phyloP scores from a whole-genome alignment of 2,113 vertebrate species.

The Semicossyphus pulcher region DNA sequence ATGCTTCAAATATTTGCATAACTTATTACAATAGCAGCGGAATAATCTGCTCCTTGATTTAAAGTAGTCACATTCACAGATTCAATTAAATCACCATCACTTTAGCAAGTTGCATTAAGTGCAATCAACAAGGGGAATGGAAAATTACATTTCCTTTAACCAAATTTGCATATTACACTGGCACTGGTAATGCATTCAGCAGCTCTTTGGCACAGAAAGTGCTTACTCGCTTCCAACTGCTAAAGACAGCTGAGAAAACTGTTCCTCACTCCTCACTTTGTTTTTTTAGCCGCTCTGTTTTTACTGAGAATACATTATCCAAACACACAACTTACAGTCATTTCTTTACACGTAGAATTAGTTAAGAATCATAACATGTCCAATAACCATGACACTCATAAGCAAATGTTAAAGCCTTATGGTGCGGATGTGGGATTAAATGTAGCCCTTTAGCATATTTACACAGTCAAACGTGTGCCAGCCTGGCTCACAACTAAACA shows the following conservation, averaged over 20 bases:
- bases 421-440: constrained; percentile 15
- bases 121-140: constrained; percentile 69
- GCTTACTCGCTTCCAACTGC: constrained; percentile 58
- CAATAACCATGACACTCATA: background rate
- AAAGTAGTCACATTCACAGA: constrained; percentile 67
- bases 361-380: constrained; percentile 9
- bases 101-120: constrained; percentile 70
- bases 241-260: constrained; percentile 61
- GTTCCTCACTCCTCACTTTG: constrained; percentile 2
- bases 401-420: constrained; percentile 1
- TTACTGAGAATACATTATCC: constrained; percentile 26
- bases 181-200: constrained; percentile 53
- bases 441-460: background rate
- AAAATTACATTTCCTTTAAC: constrained; percentile 73
- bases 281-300: constrained; percentile 20
- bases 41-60: constrained; percentile 72
- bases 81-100: constrained; percentile 75
- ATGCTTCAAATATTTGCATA: constrained; percentile 72
- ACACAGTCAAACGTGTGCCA: background rate
- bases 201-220: constrained; percentile 56
- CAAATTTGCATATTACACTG: constrained; percentile 70
- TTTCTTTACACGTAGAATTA: constrained; percentile 24
- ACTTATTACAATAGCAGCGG: constrained; percentile 57
- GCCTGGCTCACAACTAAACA: constrained; percentile 9
- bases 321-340: constrained; percentile 15